These are phyloP conservation scores for Paracyclopina nana DNA, from an alignment of 1,140 invertebrate species.

Conservation along the genomic window DNA sequence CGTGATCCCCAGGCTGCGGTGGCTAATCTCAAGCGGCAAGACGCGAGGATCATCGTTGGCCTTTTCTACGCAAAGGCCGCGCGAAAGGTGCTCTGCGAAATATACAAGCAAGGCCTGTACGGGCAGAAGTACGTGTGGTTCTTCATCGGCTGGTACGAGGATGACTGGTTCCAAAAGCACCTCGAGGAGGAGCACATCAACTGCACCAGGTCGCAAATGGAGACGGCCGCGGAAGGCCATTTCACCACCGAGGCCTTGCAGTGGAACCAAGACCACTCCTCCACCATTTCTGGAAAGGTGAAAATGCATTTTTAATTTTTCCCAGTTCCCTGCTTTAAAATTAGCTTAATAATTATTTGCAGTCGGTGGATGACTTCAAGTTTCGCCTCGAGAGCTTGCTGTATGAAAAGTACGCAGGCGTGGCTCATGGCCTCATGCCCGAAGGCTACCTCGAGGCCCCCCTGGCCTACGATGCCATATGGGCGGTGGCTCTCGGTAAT, in stretches of 20 bases:
- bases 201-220: conserved; percentile 82
- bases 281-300: conserved; percentile 79
- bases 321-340: conserved; percentile 16
- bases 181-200: conserved; percentile 69
- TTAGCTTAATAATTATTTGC: conserved; percentile 22
- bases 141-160: conserved; percentile 98
- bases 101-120: conserved; percentile 75
- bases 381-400: conserved; percentile 38
- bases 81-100: conserved; percentile 81
- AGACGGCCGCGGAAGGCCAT: conserved; percentile 80
- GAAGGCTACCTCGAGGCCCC: conserved; percentile 96
- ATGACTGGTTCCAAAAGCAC: conserved; percentile 85
- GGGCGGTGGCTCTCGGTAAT: conserved; percentile 77
- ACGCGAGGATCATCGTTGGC: conserved; percentile 90
- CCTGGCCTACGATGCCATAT: conserved; percentile 94
- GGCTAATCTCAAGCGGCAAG: conserved; percentile 54
- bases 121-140: conserved; percentile 97
- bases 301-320: conserved; percentile 15
- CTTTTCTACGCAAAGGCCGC: conserved; percentile 95
- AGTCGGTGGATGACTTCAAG: conserved; percentile 41
- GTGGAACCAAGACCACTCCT: conserved; percentile 85
- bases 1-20: conserved; percentile 92
- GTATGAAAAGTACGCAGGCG: background rate
- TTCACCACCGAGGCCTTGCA: conserved; percentile 94
- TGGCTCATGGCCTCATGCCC: conserved; percentile 49